These are phyloP conservation scores for Elysia crispata DNA, from an alignment of 2,888 invertebrate genomes.

Conservation along the genomic window DNA sequence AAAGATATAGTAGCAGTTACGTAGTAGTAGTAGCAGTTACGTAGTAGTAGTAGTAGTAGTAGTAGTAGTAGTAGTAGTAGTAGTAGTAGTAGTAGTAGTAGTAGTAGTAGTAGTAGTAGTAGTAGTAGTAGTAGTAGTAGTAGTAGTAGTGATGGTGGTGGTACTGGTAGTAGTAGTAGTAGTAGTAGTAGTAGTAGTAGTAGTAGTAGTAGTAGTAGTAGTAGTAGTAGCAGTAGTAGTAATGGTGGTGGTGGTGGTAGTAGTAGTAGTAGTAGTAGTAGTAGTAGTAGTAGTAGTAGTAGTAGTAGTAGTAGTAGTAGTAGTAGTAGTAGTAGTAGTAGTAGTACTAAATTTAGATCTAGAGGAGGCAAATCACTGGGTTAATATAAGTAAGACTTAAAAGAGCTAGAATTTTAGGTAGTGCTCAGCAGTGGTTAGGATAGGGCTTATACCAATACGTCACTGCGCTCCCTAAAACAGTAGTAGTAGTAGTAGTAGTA, in stretches of 20 bases:
- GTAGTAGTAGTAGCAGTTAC: too few relatives aligned
- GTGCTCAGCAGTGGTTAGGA: too few relatives aligned
- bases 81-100: conserved; percentile 28
- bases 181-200: conserved; percentile 26
- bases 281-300: conserved; percentile 13
- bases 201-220: conserved; percentile 34
- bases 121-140: conserved; percentile 31
- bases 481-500: conserved; percentile 39
- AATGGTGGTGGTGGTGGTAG: conserved; percentile 2
- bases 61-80: background rate
- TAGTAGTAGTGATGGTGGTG: conserved; percentile 15
- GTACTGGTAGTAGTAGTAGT: conserved; percentile 30
- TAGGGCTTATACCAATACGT: too few relatives aligned
- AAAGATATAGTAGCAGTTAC: too few relatives aligned
- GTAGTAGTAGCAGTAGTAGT: conserved; percentile 31
- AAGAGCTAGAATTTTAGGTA: too few relatives aligned
- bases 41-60: too few relatives aligned
- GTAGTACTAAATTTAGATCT: conserved; percentile 28
- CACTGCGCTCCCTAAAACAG: conserved; percentile 13
- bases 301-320: background rate
- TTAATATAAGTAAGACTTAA: too few relatives aligned
- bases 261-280: conserved; percentile 14
- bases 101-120: conserved; percentile 29
- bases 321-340: conserved; percentile 33
- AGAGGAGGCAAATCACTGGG: too few relatives aligned